Evolutionary conservation across 2,113 vertebrate genomes (phyloP).

Genomic region (Heptranchias perlo): DNA sequence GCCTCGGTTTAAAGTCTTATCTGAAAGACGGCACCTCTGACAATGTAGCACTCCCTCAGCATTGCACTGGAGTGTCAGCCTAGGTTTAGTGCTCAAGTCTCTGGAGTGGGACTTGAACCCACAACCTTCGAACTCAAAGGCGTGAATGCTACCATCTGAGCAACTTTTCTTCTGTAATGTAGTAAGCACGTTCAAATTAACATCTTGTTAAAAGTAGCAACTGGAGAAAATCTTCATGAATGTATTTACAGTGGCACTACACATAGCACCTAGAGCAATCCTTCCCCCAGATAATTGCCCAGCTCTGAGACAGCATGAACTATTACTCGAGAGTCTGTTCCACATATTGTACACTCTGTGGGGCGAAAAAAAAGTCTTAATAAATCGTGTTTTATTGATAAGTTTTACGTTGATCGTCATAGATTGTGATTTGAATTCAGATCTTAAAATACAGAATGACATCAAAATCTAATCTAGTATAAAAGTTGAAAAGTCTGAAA

Average conservation of each 20-base stretch:
- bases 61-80: no score
- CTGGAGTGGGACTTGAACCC: no score
- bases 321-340: not conserved
- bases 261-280: not conserved
- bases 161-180: no score
- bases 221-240: not conserved
- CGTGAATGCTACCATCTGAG: no score
- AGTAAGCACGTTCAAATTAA: no score
- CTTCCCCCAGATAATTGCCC: not conserved
- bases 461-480: not conserved
- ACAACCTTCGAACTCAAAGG: no score
- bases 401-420: not conserved
- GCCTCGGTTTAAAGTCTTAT: no score
- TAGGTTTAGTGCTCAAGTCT: no score
- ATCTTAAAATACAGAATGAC: not conserved
- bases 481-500: not conserved
- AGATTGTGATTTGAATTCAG: not conserved
- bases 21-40: no score
- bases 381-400: not conserved
- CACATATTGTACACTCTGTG: not conserved
- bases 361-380: not conserved
- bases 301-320: not conserved
- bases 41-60: no score
- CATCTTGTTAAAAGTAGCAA: not conserved
- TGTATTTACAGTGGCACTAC: not conserved